A percentile compares a stretch with the other conserved stretches of the same genome.
Evolutionary conservation across 2,888 invertebrate species (phyloP).

Genomic region (Drosophila paranaensis): DNA sequence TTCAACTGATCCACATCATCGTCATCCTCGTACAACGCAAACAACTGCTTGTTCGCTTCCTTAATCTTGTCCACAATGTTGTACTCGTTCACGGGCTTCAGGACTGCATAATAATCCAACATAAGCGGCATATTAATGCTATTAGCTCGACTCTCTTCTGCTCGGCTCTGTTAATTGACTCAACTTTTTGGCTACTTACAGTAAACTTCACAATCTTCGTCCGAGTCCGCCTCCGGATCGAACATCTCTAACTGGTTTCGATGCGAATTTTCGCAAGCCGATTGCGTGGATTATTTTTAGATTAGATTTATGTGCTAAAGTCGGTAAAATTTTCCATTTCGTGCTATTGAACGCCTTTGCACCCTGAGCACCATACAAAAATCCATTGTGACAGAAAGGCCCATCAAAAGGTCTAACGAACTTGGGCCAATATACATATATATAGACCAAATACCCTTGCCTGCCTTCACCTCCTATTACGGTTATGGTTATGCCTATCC

Average conservation of each 20-base stretch:
- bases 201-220: slow-evolving; percentile 84
- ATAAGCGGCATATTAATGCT: slow-evolving; percentile 55
- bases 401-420: slow-evolving; percentile 74
- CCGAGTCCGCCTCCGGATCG: slow-evolving; percentile 83
- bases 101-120: slow-evolving; percentile 74
- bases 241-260: slow-evolving; percentile 69
- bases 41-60: slow-evolving; percentile 86
- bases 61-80: slow-evolving; percentile 86
- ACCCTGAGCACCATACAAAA: slow-evolving; percentile 7
- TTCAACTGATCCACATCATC: slow-evolving; percentile 34
- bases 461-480: slow-evolving; percentile 39
- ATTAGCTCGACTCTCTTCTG: not conserved
- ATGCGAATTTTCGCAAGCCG: slow-evolving; percentile 15
- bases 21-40: slow-evolving; percentile 69
- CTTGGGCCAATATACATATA: slow-evolving; percentile 38
- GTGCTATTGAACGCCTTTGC: slow-evolving; percentile 52
- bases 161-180: not conserved
- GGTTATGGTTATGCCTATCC: slow-evolving; percentile 57
- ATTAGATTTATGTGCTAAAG: slow-evolving; percentile 52
- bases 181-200: slow-evolving; percentile 77
- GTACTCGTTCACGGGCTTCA: slow-evolving; percentile 85
- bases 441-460: not conserved
- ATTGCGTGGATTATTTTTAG: slow-evolving; percentile 54
- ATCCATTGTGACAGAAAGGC: slow-evolving; percentile 24
- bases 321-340: slow-evolving; percentile 69